Percentiles rank a stretch among this genome's conserved stretches.
Conservation (phyloP, 2,797 vertebrate genomes). For the Gephyroberyx darwinii region DNA sequence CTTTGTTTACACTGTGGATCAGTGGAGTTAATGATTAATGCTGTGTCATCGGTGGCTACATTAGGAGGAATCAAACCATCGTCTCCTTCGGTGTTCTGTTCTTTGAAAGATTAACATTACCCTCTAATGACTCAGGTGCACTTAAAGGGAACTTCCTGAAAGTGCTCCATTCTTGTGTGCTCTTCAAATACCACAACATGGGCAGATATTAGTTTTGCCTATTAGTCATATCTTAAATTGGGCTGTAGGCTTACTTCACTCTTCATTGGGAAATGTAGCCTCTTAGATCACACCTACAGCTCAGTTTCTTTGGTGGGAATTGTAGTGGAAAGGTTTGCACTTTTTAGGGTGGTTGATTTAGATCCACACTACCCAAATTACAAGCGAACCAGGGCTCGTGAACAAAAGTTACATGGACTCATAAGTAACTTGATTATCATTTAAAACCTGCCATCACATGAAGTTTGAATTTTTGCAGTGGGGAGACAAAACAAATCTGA, state of each 20-base stretch:
- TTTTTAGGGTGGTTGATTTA: no score
- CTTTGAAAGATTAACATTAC: conserved; percentile 35
- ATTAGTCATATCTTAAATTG: background rate
- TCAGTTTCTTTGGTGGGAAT: no score
- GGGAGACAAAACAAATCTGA: no score
- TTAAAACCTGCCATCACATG: no score
- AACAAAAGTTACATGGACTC: no score
- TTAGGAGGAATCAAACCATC: conserved; percentile 44
- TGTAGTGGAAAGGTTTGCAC: no score
- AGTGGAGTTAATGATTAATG: conserved; percentile 60
- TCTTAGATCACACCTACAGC: no score
- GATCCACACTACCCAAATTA: no score
- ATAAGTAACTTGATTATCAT: no score
- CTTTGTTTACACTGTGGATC: conserved; percentile 56
- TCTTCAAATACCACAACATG: background rate
- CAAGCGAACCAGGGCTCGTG: no score
- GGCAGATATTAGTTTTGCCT: background rate
- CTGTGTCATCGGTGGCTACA: conserved; percentile 42
- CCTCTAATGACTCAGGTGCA: conserved; percentile 31
- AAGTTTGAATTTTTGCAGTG: no score
- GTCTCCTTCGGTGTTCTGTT: conserved; percentile 24
- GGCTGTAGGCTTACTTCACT: no score
- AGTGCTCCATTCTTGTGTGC: background rate
- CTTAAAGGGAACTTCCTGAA: background rate
- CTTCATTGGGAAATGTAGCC: background rate